Base-by-base conservation (phyloP, 2,888 invertebrate genomes). In the Glyphotaelius pellucidus region DNA sequence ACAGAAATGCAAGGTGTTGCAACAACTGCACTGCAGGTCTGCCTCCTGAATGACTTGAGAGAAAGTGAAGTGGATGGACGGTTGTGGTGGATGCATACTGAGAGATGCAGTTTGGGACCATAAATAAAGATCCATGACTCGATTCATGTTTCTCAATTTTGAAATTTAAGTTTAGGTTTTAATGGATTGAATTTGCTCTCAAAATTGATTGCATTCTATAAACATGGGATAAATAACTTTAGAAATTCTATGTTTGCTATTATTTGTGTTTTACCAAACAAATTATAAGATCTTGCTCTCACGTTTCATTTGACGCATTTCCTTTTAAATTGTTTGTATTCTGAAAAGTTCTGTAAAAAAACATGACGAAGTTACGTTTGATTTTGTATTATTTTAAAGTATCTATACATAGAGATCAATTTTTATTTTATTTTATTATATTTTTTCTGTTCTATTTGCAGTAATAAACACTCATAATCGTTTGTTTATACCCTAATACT, bases 1-100 rank as follows among this genome's bases (percentile, higher is more conserved):
- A 85, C 85, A 38, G 35, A 85, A 85, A 19, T 85, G 85, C 85
- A 86, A 86, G 85, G 85, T 86, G 85, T 86, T 86, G 47, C 42
- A 12, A n/a, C 47, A 86, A 38, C 42, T 86, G 85, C 30, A 42
- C 30, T 30, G 30, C 38, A 25, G n/a, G n/a, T 86, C 42, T 86
- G 47, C 42, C n/a, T 14, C 1, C 67, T 25, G 67, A n/a, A 15
- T 25, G 67, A 67, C 52, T 52, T 67, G 67, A n/a, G 85, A 12
- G 85, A 86, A 86, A 86, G 85, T 47, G 47, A 86, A 30, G 9
- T 35, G 14, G 85, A 38, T 32, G 2, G 42, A 32, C 83, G 83
- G 14, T 83, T 83, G 15, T 14, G 83, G 83, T 83, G 31, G 19
- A 67, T 67, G 25, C 19, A 67, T 2, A 67, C 67, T 19, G 19